Evolutionary conservation across 2,888 invertebrate genomes (phyloP), one percentile per base, ranked within the genome.

Genomic region (Parelbella ahira): DNA sequence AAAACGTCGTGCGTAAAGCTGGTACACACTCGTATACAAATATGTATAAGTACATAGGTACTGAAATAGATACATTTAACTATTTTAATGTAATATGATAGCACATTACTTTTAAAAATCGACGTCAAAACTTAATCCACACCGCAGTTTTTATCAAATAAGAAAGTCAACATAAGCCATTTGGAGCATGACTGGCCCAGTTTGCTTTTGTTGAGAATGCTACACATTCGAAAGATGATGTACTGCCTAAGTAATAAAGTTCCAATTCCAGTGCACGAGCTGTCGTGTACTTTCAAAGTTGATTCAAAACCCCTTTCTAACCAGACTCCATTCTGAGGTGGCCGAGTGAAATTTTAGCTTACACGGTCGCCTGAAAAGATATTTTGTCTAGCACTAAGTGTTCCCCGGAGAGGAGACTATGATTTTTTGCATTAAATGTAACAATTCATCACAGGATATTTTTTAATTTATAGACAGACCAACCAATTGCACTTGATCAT

Each of bases 241-340:
- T 38, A 8, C n/a, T 18, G 5, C 0, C n/a, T 4, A 11, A 2
- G 23, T 18, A 18, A 24, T 18, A 38, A 11, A 21, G 18, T 15
- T 18, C 8, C 7, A 6, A 24, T 23, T 30, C 2, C 15, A 18
- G 10, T 23, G 29, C 7, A 29, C 1, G n/a, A 3, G 2, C 0
- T 7, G 3, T 1, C 10, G 3, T 12, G 37, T 9, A 38, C 38
- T 38, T 30, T 38, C 38, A 38, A 38, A 36, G 37, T 15, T 21
- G 38, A 24, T 24, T 24, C 23, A 30, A 38, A 38, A 38, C 30
- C 29, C 30, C 38, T 38, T 30, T 38, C 38, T 38, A 38, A 38
- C 38, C 10, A 30, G 28, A 20, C 38, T 21, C 7, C 23, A 23
- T 24, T 34, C 13, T 11, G n/a, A 6, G 4, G 11, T 25, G 4